Evolutionary conservation across 2,888 invertebrate species (phyloP), one percentile per base, ranked within the genome.

Genomic region (Seira musarum): DNA sequence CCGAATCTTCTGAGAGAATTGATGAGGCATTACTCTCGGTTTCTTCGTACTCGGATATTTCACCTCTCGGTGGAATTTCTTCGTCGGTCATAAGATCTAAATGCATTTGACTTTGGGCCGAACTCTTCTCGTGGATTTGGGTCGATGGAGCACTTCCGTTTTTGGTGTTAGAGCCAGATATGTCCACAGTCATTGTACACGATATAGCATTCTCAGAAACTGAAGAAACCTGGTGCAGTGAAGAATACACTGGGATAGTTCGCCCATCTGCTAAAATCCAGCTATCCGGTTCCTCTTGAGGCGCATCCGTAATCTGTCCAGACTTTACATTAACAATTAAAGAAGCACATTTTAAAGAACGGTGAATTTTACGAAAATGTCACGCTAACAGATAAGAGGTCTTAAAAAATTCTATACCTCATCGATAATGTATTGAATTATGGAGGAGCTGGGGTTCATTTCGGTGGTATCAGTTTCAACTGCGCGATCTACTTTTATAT

Each of bases 31-130:
- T 86, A 63, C 86, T 86, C n/a, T n/a, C n/a, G n/a, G n/a, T n/a
- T 79, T 86, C 86, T 78, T 95, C 96, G 88, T 95, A 95, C 17
- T 95, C 95, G 15, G 95, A 95, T 60, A 96, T 91, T 89, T 96
- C 96, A 0, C 95, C 95, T 82, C 94, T 92, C 0, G 95, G 93
- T 49, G 96, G 95, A 95, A 96, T 95, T 84, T 93, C 92, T 89
- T 96, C 96, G 87, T 96, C 95, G 0, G 95, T 93, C 86, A 94
- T 92, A 87, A 96, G 95, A 88, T 95, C 83, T 30, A 83, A 70
- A 66, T 81, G 82, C 66, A 82, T 66, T 68, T 83, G 80, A 19
- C 63, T 65, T 19, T 64, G 80, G 1, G 68, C 13, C 24, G 64
- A 40, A 60, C 74, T 68, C 17, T 65, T 21, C 5, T 74, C 74